A percentile compares a stretch with the other conserved stretches of the same genome.
Evolutionary conservation across 2,113 vertebrate species (phyloP).

Genomic region (Cryptoleucopteryx plumbea): DNA sequence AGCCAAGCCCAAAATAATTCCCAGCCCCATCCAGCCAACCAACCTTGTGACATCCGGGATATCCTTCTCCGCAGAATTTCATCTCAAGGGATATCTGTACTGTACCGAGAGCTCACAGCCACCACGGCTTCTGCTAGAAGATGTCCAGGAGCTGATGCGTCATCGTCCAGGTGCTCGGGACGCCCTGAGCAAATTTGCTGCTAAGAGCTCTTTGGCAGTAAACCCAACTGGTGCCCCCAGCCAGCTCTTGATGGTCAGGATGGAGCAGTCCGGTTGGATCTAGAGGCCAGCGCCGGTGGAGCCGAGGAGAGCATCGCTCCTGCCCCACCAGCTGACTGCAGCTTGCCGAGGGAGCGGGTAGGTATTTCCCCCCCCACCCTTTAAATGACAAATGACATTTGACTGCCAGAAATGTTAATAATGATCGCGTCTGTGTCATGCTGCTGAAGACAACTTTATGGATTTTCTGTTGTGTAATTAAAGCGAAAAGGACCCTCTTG

Average conservation of each 20-base stretch:
- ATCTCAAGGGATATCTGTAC: neutral
- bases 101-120: accelerated
- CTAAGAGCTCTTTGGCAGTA: neutral
- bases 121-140: neutral
- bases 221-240: neutral
- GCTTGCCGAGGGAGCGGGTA: neutral
- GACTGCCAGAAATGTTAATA: neutral
- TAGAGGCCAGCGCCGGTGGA: neutral
- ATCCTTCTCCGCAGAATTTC: accelerated
- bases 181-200: accelerated
- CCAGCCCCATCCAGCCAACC: neutral
- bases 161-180: neutral
- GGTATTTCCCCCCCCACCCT: neutral
- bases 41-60: neutral
- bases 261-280: neutral
- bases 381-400: neutral
- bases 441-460: neutral
- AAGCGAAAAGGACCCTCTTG: neutral
- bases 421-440: neutral
- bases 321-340: neutral
- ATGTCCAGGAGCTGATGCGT: neutral
- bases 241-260: neutral
- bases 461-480: neutral
- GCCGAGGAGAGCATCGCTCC: neutral
- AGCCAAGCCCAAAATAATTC: neutral